Evolutionary conservation across 1,140 invertebrate genomes (phyloP).

Genomic region (Archivesica marissinica): DNA sequence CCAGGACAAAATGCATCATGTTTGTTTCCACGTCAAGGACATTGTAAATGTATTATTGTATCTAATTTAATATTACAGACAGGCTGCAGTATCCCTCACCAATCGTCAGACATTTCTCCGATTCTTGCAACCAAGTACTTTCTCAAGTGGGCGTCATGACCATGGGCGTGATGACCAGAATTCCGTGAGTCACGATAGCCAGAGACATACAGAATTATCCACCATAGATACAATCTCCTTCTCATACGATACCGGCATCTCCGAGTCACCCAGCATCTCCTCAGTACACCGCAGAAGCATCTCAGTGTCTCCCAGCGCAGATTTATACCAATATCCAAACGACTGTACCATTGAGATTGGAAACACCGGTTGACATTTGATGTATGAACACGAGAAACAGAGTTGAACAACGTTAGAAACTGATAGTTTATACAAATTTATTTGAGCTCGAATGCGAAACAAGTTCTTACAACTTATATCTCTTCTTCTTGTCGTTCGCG

Average conservation of each 20-base stretch:
- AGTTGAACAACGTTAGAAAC: no score
- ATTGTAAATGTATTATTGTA: neutral
- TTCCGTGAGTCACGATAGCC: neutral
- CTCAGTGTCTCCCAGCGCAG: neutral
- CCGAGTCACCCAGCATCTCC: neutral
- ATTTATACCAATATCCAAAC: no score
- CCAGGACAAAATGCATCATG: neutral
- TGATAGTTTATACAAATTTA: no score
- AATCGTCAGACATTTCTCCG: neutral
- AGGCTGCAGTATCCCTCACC: conserved; percentile 8
- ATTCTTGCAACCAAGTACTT: conserved; percentile 1
- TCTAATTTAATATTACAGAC: neutral
- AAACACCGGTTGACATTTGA: no score
- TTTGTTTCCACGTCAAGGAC: neutral
- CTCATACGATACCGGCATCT: neutral
- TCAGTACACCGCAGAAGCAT: neutral
- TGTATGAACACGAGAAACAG: no score
- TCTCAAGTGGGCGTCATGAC: neutral
- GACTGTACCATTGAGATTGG: no score
- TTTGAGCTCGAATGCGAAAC: no score
- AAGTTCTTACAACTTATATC: no score
- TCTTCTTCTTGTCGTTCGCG: no score
- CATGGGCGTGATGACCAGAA: neutral
- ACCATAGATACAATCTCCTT: no score
- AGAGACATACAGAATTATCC: neutral